phyloP scores from a whole-genome alignment of 2,113 vertebrate genomes.

The Trinectes maculatus region DNA sequence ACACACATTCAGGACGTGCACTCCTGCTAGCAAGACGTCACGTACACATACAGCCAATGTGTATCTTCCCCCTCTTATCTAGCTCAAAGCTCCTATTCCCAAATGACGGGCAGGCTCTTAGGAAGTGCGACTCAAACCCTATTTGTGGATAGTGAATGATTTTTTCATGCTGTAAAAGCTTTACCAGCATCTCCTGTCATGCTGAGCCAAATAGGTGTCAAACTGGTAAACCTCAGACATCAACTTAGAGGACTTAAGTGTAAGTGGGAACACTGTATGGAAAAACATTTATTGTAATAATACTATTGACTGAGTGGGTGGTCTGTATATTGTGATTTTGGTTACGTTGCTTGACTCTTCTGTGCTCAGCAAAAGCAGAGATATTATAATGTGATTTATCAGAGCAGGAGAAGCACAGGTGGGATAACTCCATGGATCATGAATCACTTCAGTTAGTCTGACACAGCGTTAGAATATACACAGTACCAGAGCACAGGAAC shows the following conservation, averaged over 20 bases:
- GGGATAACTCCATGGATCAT: background rate
- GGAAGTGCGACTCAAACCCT: constrained; percentile 48
- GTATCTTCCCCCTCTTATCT: constrained; percentile 44
- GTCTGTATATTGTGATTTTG: background rate
- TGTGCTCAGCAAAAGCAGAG: background rate
- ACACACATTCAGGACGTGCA: constrained; percentile 30
- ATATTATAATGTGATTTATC: background rate
- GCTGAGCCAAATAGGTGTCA: constrained; percentile 43
- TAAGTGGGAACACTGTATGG: background rate
- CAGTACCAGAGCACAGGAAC: background rate
- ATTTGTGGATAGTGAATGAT: constrained; percentile 67
- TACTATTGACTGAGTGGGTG: too few species aligned
- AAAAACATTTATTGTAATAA: too few species aligned
- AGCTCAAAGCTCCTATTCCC: constrained; percentile 60
- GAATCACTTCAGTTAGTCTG: background rate
- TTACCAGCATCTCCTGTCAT: constrained; percentile 34
- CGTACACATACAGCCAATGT: background rate
- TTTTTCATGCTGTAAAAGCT: constrained; percentile 80
- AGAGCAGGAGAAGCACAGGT: background rate
- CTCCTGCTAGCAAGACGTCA: constrained; percentile 5
- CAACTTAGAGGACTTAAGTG: constrained; percentile 20
- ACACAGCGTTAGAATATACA: background rate
- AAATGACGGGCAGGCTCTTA: constrained; percentile 55
- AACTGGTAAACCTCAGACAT: constrained; percentile 31
- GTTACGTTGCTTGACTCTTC: background rate